Evolutionary conservation across 2,113 vertebrate genomes (phyloP), one percentile per base, ranked within the genome.

Genomic region (Silurus asotus): DNA sequence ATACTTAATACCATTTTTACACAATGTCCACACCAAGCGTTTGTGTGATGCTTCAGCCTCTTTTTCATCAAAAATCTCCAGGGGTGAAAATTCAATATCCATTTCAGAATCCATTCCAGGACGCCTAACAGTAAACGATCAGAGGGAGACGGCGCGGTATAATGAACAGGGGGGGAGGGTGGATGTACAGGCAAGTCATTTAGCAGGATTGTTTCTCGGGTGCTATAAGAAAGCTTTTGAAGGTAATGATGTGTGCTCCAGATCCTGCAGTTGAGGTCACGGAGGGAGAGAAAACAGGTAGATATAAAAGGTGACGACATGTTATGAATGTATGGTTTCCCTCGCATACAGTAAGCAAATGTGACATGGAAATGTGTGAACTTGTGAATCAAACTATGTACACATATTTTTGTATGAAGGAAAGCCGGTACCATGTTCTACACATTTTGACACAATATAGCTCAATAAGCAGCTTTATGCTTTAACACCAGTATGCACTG

Each of bases 11-110:
- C 83, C 75, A 88, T 88, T 84, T 86, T 90, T 89, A 74, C 83
- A 88, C 67, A 90, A 70, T 88, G 90, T 91, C 87, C 90, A 90
- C 88, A 81, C 62, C 15, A 82, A 87, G 83, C 84, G 80, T 91
- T 92, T 91, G 87, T 92, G 90, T 90, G 90, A 90, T 88, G 91
- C 88, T 90, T 90, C 91, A 91, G 88, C 92, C 88, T 48, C 62
- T 82, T 88, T 82, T 90, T 93, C 90, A 93, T 93, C 88, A 91
- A 86, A 91, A 93, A 90, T 91, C 90, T 93, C 88, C 86, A 86
- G 88, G 91, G 92, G 90, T 90, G 88, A 88, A 88, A 91, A 91
- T 90, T 92, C 92, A 92, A 93, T 93, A 92, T 93, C 88, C 88
- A 91, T 93, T 92, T 90, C 85, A 85, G 83, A 91, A 91, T 87